Percentiles rank a stretch among this genome's conserved stretches.
Conservation (phyloP, 53 echinoderm and acorn worm genomes). For the Hippasteria phrygiana region DNA sequence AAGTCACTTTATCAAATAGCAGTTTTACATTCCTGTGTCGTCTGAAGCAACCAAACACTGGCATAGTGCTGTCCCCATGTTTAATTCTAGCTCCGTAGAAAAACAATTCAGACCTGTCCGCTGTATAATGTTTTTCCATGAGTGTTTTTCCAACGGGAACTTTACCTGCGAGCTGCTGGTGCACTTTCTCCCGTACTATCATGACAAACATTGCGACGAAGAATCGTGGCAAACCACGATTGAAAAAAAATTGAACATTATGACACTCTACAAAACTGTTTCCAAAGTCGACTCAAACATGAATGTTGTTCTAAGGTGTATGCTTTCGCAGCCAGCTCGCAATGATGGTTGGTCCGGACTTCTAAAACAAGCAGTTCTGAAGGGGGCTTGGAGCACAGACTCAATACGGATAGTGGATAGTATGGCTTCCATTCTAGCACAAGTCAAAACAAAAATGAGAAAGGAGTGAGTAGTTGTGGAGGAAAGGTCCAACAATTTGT, state of each 20-base stretch:
- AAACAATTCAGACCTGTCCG: conserved; percentile 46
- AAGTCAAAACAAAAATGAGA: no score
- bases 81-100: conserved; percentile 47
- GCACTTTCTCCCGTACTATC: background rate
- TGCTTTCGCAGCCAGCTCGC: no score
- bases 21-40: background rate
- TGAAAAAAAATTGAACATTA: conserved; percentile 1
- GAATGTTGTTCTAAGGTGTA: no score
- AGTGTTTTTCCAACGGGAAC: conserved; percentile 51
- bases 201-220: background rate
- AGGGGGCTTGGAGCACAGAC: no score
- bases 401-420: no score
- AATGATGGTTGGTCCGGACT: no score
- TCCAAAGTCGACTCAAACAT: background rate
- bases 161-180: conserved; percentile 8
- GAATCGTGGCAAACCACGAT: background rate
- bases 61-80: conserved; percentile 22
- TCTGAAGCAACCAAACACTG: conserved; percentile 11
- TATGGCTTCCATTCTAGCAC: no score
- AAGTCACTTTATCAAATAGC: no score
- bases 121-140: conserved; percentile 40
- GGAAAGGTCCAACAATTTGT: no score
- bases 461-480: no score
- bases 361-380: no score
- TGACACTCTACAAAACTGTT: background rate